These are phyloP conservation scores for Trachelus stipa DNA, from an alignment of 2,888 invertebrate species.

Conservation along the genomic window DNA sequence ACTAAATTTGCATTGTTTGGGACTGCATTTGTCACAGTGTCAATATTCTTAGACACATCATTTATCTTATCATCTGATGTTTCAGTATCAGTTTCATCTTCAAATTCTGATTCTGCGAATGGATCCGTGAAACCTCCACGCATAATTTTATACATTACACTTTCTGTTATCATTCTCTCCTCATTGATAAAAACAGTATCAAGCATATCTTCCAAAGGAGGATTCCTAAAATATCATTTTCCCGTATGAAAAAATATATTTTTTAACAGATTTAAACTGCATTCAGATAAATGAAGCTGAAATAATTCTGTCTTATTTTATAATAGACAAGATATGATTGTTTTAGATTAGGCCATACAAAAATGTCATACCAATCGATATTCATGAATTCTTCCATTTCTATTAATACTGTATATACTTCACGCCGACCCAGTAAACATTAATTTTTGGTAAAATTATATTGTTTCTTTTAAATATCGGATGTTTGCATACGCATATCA, in stretches of 20 bases:
- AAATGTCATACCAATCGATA: slow-evolving; percentile 48
- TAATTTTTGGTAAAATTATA: no score
- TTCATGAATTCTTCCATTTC: slow-evolving; percentile 51
- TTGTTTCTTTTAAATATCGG: no score
- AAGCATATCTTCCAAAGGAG: slow-evolving; percentile 52
- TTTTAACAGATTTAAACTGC: slow-evolving; percentile 6
- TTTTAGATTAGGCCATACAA: neutral
- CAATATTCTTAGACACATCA: neutral
- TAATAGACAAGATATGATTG: neutral
- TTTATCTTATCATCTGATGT: neutral
- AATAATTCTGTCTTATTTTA: neutral
- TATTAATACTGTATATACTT: neutral
- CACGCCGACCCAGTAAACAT: no score
- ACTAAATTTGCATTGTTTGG: no score
- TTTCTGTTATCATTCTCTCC: slow-evolving; percentile 49
- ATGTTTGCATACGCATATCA: no score
- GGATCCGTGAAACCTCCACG: slow-evolving; percentile 50
- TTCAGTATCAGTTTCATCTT: slow-evolving; percentile 3
- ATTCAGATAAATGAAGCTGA: neutral
- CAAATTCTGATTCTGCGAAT: slow-evolving; percentile 31
- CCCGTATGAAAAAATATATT: slow-evolving; percentile 2
- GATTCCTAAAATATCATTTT: slow-evolving; percentile 41
- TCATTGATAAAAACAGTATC: slow-evolving; percentile 49
- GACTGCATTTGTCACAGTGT: neutral
- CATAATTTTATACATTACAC: slow-evolving; percentile 50